phyloP scores from a whole-genome alignment of 2,888 invertebrate genomes.

The Apotomis turbidana region DNA sequence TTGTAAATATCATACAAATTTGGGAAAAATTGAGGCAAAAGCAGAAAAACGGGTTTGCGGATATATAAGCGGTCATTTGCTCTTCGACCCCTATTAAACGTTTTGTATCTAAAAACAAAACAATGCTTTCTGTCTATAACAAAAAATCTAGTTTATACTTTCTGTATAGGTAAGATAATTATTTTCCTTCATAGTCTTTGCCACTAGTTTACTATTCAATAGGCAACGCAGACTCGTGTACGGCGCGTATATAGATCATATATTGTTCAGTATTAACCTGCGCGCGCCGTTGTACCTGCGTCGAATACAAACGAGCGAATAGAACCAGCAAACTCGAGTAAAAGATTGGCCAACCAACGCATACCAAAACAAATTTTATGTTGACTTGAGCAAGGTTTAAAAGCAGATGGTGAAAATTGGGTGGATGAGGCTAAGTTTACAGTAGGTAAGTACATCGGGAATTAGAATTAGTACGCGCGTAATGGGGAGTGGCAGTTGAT shows the following conservation, averaged over 20 bases:
- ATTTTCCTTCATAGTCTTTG: slow-evolving; percentile 56
- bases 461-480: slow-evolving; percentile 41
- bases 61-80: no score
- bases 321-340: slow-evolving; percentile 13
- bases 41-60: no score
- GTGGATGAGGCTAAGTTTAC: slow-evolving; percentile 9
- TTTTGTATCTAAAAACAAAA: no score
- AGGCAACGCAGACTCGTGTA: slow-evolving; percentile 72
- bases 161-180: no score
- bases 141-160: no score
- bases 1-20: no score
- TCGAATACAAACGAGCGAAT: slow-evolving; percentile 38
- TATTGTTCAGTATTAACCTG: slow-evolving; percentile 78
- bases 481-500: slow-evolving; percentile 30
- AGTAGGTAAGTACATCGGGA: slow-evolving; percentile 16
- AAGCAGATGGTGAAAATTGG: background rate
- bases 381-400: background rate
- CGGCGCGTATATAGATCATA: slow-evolving; percentile 83
- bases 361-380: background rate
- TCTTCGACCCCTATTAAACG: no score
- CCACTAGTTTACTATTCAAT: slow-evolving; percentile 64
- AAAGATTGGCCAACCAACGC: background rate
- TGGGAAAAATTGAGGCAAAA: no score
- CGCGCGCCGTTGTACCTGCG: slow-evolving; percentile 61
- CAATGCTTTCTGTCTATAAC: no score